Conservation (phyloP, 2,888 invertebrate species). For the Chrysotoxum bicinctum region DNA sequence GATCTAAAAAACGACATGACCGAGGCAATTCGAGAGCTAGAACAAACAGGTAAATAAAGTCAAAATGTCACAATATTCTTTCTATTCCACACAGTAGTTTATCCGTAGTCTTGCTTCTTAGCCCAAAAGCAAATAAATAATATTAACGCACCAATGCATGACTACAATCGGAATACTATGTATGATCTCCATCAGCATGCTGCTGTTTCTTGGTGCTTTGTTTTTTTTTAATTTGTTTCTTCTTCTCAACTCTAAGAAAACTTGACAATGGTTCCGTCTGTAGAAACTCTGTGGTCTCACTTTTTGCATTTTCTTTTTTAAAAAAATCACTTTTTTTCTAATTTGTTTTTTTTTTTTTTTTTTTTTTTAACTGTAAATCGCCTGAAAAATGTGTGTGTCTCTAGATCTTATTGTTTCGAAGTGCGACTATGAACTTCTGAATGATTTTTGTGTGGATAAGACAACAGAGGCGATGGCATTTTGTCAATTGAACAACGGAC, state of each 20-base stretch:
- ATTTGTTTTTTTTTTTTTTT: constrained; percentile 35
- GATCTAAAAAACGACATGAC: constrained; percentile 85
- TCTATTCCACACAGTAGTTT: constrained; percentile 14
- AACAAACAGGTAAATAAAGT: constrained; percentile 67
- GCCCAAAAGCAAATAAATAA: background rate
- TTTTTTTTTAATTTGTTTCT: background rate
- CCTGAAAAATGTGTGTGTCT: constrained; percentile 52
- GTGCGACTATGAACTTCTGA: constrained; percentile 69
- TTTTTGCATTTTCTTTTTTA: constrained; percentile 7
- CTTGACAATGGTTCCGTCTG: background rate
- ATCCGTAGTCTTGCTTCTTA: constrained; percentile 14
- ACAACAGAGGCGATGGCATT: constrained; percentile 31
- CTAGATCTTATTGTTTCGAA: constrained; percentile 65
- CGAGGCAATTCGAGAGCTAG: constrained; percentile 83
- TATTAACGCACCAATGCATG: constrained; percentile 21
- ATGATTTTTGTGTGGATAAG: constrained; percentile 52
- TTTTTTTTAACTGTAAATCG: constrained; percentile 42
- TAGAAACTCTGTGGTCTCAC: background rate
- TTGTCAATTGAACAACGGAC: constrained; percentile 62
- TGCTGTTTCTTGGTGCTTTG: constrained; percentile 3
- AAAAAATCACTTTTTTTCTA: constrained; percentile 24
- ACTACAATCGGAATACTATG: background rate
- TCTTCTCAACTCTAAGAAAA: background rate
- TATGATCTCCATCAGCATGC: constrained; percentile 3
- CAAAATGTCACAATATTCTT: background rate